A percentile compares a stretch with the other conserved stretches of the same genome.
Conservation (phyloP, 2,113 vertebrate species). For the Pedionomus torquatus region DNA sequence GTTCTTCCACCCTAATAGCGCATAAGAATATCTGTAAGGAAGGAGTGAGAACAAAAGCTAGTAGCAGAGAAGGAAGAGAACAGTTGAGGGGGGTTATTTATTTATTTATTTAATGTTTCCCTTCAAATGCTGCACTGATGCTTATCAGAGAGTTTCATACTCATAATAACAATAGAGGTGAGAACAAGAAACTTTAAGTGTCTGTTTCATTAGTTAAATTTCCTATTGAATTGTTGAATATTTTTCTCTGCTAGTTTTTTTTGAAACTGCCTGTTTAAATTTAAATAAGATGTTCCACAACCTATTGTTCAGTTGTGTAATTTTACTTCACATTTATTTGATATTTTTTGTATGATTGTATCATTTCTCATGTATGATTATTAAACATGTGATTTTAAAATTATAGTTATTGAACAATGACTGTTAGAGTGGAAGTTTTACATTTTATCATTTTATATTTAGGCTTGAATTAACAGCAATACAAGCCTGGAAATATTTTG, state of each 20-base stretch:
- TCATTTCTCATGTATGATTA: neutral
- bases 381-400: slow-evolving; percentile 28
- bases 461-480: neutral
- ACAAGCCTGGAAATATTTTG: slow-evolving; percentile 32
- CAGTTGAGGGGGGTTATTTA: neutral
- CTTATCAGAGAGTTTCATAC: neutral
- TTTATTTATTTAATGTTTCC: neutral
- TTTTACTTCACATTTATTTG: neutral
- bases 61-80: neutral
- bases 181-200: neutral
- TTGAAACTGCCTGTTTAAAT: neutral
- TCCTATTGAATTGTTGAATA: neutral
- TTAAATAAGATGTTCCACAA: neutral
- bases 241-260: neutral
- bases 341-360: neutral
- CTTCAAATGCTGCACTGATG: neutral
- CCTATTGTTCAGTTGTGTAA: neutral
- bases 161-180: neutral
- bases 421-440: neutral
- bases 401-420: neutral
- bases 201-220: neutral
- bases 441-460: neutral
- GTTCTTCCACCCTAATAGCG: neutral
- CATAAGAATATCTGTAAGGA: neutral
- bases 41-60: neutral